Evolutionary conservation across 2,113 vertebrate species (phyloP).

Genomic region (Nicator chloris): DNA sequence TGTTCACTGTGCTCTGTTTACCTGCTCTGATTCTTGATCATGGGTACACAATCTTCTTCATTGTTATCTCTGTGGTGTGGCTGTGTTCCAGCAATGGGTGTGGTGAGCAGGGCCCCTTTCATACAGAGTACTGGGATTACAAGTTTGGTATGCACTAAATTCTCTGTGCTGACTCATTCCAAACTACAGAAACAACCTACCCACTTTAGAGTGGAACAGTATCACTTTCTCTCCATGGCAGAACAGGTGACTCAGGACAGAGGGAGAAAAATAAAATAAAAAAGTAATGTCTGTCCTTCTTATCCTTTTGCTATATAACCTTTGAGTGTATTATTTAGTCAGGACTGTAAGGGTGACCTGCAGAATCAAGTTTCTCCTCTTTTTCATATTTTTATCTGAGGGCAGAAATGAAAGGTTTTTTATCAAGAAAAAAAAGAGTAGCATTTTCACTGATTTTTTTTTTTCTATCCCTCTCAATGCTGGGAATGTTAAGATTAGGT

Average conservation of each 20-base stretch:
- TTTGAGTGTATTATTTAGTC: background rate
- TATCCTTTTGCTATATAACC: background rate
- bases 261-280: background rate
- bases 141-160: background rate
- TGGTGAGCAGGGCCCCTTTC: background rate
- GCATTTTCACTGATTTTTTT: background rate
- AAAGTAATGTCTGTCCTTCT: background rate
- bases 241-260: background rate
- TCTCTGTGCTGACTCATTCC: background rate
- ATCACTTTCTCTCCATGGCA: background rate
- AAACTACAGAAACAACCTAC: background rate
- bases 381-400: background rate
- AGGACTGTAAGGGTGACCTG: background rate
- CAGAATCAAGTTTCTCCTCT: background rate
- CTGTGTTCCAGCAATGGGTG: background rate
- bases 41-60: background rate
- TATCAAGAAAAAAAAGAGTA: background rate
- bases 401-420: background rate
- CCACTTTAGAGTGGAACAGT: background rate
- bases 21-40: background rate
- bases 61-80: accelerated
- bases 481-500: background rate
- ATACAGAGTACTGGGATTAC: background rate
- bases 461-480: background rate
- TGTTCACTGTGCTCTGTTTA: background rate